Base-by-base conservation (phyloP, 2,888 invertebrate species). In the Pemphredon lugubris region DNA sequence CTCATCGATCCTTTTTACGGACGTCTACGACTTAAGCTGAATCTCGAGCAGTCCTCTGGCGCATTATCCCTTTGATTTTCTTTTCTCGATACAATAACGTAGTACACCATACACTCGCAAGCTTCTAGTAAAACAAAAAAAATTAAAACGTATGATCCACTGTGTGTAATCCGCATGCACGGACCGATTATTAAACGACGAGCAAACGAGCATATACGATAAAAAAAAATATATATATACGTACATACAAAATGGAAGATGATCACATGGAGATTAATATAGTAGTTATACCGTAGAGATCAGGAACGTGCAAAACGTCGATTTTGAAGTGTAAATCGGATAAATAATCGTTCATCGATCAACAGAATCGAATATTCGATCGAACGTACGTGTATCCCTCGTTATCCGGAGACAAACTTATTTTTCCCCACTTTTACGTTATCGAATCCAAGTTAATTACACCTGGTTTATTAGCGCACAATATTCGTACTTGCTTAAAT, bases 41-140 rank as follows among this genome's bases (percentile, higher is more conserved):
- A n/a, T 45, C 47, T 57, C 13, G 30, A 55, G n/a, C 54, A 59
- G 50, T 44, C 9, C 42, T 55, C 23, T 50, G 14, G 50, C 37
- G 59, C 30, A 54, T 50, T 66, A 48, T 48, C 48, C 58, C 48
- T 44, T 65, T n/a, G 11, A 37, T 55, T 67, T 42, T 40, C 59
- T 26, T 55, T 30, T 34, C 9, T 32, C 45, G 16, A 58, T 21
- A 13, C 26, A 30, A 44, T 26, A 18, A n/a, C n/a, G n/a, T n/a
- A n/a, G n/a, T n/a, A n/a, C n/a, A n/a, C n/a, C n/a, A 11, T 9
- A 47, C 34, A 30, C 11, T 37, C 26, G 9, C 13, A 20, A 40
- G 1, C 39, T 50, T 21, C 42, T n/a, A 7, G 16, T 14, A 9
- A 32, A 14, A 14, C n/a, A n/a, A n/a, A n/a, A n/a, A n/a, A n/a